phyloP scores from a whole-genome alignment of 1,140 invertebrate species.

The Aphis craccivora region DNA sequence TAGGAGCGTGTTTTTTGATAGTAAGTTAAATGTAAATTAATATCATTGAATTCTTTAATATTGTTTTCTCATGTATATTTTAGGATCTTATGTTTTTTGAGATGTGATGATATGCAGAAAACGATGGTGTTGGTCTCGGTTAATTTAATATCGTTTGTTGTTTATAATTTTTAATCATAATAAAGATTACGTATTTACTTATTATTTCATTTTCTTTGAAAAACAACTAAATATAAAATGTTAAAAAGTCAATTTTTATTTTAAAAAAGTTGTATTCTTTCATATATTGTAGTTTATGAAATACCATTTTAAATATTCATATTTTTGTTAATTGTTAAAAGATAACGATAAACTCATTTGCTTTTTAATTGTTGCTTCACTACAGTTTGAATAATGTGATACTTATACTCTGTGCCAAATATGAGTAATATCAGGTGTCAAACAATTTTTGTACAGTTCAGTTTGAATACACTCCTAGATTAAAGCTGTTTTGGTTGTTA shows the following conservation, averaged over 20 bases:
- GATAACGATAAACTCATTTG: not conserved
- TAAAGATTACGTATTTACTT: no score
- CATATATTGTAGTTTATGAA: not conserved
- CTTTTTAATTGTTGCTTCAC: not conserved
- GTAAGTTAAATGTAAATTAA: conserved; percentile 66
- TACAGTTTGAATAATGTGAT: not conserved
- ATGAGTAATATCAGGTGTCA: not conserved
- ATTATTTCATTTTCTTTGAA: no score
- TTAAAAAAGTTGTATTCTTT: no score
- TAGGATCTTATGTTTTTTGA: conserved; percentile 50
- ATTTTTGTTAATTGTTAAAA: not conserved
- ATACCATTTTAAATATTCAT: not conserved
- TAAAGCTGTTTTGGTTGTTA: not conserved
- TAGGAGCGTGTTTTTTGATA: conserved; percentile 77
- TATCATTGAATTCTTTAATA: not conserved
- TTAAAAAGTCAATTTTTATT: no score
- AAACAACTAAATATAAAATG: no score
- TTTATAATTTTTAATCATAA: not conserved
- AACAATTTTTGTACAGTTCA: not conserved
- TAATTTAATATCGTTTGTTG: not conserved
- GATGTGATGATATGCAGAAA: conserved; percentile 23
- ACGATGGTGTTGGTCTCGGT: conserved; percentile 30
- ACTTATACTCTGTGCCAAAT: not conserved
- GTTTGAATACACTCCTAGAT: not conserved
- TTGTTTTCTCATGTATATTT: not conserved